Evolutionary conservation across 2,113 vertebrate species (phyloP), one percentile per base, ranked within the genome.

Genomic region (Myiozetetes cayanensis): DNA sequence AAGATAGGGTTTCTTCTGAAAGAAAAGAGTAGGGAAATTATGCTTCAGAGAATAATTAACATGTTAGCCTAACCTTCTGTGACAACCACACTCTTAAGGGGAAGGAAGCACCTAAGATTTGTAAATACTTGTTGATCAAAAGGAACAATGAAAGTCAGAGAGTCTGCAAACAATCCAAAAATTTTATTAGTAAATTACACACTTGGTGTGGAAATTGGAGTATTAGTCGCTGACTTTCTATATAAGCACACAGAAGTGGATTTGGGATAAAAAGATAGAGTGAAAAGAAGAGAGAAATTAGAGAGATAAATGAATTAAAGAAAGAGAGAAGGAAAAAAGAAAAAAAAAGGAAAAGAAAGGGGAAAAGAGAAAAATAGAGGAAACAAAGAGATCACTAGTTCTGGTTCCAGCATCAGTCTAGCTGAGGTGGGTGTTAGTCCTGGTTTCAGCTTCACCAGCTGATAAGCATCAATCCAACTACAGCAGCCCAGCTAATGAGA

Each of bases 41-140:
- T 10, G 2, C 4, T 79, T 79, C 30, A 68, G 10, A 55, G 9
- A 91, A 53, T 27, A 79, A 47, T 85, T 59, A 71, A 39, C 2
- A 5, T 31, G 9, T 65, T 71, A 39, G 7, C 13, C 12, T 72
- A 47, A 27, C 11, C 6, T 55, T 55, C 14, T 41, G 41, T 31
- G 12, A 47, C 47, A 41, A 41, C 3, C 5, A n/a, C 46, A 13
- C 24, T 6, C 33, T 49, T 27, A 68, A 70, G n/a, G 24, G 24
- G 9, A 37, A 50, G 46, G 21, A 47, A 47, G 4, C 28, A 53
- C 11, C 8, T 18, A 62, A 31, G 14, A 62, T 53, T 62, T 25
- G 14, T 15, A 55, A 62, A 31, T 55, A 8, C 4, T 47, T 9
- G 12, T 43, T 62, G 0, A 0, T 41, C 0, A 1, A 83, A 76